These are phyloP conservation scores for Synergus laeviventris DNA, from an alignment of 2,888 invertebrate species.

Conservation along the genomic window DNA sequence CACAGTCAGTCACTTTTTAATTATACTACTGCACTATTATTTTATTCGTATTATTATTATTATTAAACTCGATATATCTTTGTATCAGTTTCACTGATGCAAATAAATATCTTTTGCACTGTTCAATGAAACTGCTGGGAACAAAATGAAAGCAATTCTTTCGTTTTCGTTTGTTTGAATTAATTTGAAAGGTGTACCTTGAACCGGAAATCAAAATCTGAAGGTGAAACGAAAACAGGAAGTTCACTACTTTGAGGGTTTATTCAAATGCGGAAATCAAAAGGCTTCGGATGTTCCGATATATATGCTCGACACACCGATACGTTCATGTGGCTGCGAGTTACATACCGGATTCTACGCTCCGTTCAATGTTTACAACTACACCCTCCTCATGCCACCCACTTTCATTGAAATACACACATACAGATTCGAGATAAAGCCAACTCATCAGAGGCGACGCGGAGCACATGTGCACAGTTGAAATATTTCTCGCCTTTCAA, in stretches of 20 bases:
- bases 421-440: slow-evolving; percentile 30
- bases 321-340: slow-evolving; percentile 19
- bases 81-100: not conserved
- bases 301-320: slow-evolving; percentile 17
- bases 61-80: slow-evolving; percentile 6
- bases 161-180: not conserved
- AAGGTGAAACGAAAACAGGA: slow-evolving; percentile 18
- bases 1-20: not conserved
- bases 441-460: not conserved
- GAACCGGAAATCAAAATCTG: slow-evolving; percentile 8
- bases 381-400: slow-evolving; percentile 44
- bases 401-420: slow-evolving; percentile 46
- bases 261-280: slow-evolving; percentile 1
- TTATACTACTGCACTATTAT: not conserved
- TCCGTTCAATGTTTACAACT: slow-evolving; percentile 47
- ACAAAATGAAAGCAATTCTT: not conserved
- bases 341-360: slow-evolving; percentile 40
- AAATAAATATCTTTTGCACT: not conserved
- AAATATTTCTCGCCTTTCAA: slow-evolving; percentile 11
- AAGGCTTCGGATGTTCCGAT: slow-evolving; percentile 34
- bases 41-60: not conserved
- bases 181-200: not conserved
- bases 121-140: not conserved
- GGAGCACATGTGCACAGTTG: slow-evolving; percentile 24
- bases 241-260: not conserved